Percentiles rank a stretch among this genome's conserved stretches.
phyloP scores from a whole-genome alignment of 2,888 invertebrate genomes.

The Caenorhabditis sp. region DNA sequence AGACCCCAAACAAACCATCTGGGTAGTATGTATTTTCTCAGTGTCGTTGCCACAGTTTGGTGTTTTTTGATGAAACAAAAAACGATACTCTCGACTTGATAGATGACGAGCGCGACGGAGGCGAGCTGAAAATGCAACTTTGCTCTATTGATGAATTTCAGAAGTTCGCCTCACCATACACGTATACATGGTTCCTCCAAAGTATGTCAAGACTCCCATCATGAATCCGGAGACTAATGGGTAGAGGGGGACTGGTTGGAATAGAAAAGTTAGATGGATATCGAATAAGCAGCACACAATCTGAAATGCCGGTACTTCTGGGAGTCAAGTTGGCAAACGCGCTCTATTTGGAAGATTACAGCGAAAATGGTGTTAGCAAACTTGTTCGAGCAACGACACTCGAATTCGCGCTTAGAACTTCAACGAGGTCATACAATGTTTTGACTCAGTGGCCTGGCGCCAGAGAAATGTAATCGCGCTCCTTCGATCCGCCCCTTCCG shows the following conservation, averaged over 20 bases:
- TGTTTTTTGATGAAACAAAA: constrained; percentile 33
- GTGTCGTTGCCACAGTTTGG: constrained; percentile 11
- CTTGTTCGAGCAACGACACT: no score
- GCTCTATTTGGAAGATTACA: no score
- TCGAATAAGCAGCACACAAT: constrained; percentile 5
- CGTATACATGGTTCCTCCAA: constrained; percentile 1
- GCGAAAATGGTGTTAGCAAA: no score
- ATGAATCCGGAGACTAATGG: constrained; percentile 15
- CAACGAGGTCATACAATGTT: no score
- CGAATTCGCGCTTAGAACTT: no score
- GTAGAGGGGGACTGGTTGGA: constrained; percentile 29
- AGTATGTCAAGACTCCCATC: neutral
- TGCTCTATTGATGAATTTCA: no score
- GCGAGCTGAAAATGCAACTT: neutral
- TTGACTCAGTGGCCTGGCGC: no score
- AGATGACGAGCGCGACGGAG: neutral
- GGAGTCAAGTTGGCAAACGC: no score
- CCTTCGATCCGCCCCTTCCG: no score
- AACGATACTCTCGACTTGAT: constrained; percentile 31
- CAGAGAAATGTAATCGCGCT: no score
- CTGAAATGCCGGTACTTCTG: no score
- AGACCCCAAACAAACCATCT: neutral
- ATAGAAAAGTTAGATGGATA: constrained; percentile 19
- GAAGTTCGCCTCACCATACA: constrained; percentile 12
- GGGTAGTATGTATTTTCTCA: constrained; percentile 9